Percentiles rank a stretch among this genome's conserved stretches.
Conservation (phyloP, 2,888 invertebrate species). For the Pristionchus maxplancki region DNA sequence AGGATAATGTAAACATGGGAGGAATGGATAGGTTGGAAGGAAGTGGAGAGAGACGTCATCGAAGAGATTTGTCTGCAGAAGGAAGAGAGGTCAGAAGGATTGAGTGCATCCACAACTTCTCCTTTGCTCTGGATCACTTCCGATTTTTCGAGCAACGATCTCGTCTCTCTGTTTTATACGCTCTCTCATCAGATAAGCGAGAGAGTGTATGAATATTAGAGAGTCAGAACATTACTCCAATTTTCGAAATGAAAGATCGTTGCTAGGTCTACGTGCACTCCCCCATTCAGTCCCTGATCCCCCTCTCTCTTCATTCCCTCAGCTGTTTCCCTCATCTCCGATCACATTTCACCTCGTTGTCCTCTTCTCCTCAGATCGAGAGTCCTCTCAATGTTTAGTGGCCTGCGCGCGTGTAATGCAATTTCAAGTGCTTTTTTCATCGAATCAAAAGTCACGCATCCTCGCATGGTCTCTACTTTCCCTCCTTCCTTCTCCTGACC, state of each 20-base stretch:
- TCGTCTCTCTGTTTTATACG: neutral
- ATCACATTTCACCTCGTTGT: constrained; percentile 20
- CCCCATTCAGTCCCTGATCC: neutral
- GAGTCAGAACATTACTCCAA: no score
- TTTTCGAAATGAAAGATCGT: no score
- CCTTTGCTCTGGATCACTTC: no score
- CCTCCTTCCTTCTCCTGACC: neutral
- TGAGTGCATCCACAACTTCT: neutral
- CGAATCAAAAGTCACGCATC: constrained; percentile 9
- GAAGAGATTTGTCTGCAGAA: neutral
- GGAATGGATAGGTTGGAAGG: constrained; percentile 34
- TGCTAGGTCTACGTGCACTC: neutral
- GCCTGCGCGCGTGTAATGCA: constrained; percentile 5
- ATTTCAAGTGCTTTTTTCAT: neutral
- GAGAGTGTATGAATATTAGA: no score
- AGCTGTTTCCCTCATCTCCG: neutral
- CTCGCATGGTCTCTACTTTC: neutral
- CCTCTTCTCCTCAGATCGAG: neutral
- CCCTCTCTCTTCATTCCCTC: neutral
- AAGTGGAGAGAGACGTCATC: constrained; percentile 14
- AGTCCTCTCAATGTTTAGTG: constrained; percentile 1
- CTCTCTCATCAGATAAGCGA: no score
- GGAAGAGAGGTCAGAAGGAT: neutral
- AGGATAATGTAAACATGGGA: constrained; percentile 40
- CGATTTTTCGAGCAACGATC: neutral